Conservation (phyloP, 2,113 vertebrate genomes). For the Abramis brama region DNA sequence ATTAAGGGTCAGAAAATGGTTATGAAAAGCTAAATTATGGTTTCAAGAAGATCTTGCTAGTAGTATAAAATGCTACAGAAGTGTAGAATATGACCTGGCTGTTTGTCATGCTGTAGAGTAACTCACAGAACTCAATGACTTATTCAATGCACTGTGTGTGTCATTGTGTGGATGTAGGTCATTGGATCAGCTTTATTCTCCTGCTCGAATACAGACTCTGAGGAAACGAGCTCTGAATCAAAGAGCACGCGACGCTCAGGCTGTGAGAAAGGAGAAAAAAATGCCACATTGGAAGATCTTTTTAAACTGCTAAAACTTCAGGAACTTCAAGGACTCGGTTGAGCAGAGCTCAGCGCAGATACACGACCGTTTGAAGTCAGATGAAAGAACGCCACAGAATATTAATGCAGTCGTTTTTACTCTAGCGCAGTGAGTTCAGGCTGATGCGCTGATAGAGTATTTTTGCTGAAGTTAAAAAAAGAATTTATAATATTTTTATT, state of each 20-base stretch:
- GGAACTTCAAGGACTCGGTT: not conserved
- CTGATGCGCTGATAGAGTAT: not conserved
- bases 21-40: not conserved
- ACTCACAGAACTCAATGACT: not conserved
- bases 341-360: not conserved
- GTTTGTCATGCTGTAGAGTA: not conserved
- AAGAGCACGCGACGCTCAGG: not conserved
- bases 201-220: conserved; percentile 15
- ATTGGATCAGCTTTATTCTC: not conserved
- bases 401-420: not conserved
- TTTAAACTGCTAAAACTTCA: not conserved
- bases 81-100: not conserved
- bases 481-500: not conserved
- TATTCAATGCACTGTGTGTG: not conserved
- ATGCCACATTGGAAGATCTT: too few species aligned
- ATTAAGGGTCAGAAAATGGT: not conserved
- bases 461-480: not conserved
- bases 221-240: not conserved
- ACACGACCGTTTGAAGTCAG: not conserved
- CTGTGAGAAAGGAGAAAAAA: not conserved
- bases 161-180: conserved; percentile 45
- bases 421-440: not conserved
- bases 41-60: not conserved
- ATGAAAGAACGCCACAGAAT: conserved; percentile 3
- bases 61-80: not conserved